phyloP scores from a whole-genome alignment of 2,888 invertebrate genomes.

The Polietes domitor region DNA sequence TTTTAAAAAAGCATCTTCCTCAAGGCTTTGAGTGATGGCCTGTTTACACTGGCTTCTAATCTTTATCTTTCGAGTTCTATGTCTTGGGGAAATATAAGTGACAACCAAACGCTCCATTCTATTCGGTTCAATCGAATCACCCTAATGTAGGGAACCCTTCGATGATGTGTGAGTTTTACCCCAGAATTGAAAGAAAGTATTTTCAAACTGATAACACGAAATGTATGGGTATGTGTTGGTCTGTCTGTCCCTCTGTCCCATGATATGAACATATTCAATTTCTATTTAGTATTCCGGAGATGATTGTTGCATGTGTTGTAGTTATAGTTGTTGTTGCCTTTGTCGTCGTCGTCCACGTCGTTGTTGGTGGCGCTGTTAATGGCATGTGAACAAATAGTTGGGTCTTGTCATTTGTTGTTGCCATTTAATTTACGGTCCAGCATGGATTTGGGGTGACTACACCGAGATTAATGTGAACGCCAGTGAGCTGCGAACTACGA shows the following conservation, averaged over 20 bases:
- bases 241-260: neutral
- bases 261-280: conserved; percentile 22
- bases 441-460: neutral
- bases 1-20: too few species aligned
- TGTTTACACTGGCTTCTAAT: too few species aligned
- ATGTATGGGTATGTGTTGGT: neutral
- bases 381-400: conserved; percentile 19
- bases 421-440: neutral
- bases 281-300: conserved; percentile 21
- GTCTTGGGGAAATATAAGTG: too few species aligned
- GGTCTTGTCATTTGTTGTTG: conserved; percentile 8
- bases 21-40: too few species aligned
- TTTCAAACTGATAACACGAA: neutral
- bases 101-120: too few species aligned
- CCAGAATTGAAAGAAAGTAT: neutral
- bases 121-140: too few species aligned
- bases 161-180: neutral
- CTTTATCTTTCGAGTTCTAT: too few species aligned
- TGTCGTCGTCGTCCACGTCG: neutral
- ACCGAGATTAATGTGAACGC: conserved; percentile 14
- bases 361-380: neutral
- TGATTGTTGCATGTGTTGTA: neutral
- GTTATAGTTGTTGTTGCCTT: neutral
- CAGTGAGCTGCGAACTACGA: neutral
- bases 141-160: neutral